These are phyloP conservation scores for Notamacropus eugenii DNA, from an alignment of 2,797 vertebrate species.

Conservation along the genomic window DNA sequence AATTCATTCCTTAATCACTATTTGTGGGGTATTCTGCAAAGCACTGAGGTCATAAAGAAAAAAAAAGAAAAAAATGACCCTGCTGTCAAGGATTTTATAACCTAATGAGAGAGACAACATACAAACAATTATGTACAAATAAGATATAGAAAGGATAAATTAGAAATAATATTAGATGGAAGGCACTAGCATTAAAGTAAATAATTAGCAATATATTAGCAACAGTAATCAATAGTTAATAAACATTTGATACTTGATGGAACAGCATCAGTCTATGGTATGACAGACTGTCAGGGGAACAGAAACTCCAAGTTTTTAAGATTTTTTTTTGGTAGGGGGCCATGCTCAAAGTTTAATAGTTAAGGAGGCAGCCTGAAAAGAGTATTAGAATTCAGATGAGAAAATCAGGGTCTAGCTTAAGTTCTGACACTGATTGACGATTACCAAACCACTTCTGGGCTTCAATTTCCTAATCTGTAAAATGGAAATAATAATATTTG, in stretches of 20 bases:
- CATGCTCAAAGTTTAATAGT: neutral
- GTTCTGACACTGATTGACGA: neutral
- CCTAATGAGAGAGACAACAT: neutral
- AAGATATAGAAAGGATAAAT: neutral
- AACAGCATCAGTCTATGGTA: neutral
- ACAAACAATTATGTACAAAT: neutral
- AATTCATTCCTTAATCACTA: neutral
- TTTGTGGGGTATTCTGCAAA: neutral
- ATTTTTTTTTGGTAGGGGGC: neutral
- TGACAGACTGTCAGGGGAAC: neutral
- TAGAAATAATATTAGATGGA: neutral
- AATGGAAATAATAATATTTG: neutral
- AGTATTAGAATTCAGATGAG: neutral
- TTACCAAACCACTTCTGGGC: neutral
- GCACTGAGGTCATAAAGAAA: neutral
- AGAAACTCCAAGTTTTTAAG: slow-evolving; percentile 4
- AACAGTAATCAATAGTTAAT: neutral
- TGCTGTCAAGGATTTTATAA: neutral
- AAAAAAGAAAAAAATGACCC: neutral
- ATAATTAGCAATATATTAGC: neutral
- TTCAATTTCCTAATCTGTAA: neutral
- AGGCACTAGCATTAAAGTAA: neutral
- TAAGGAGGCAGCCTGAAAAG: neutral
- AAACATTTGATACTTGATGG: neutral
- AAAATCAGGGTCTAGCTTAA: neutral